Conservation (phyloP, 2,113 vertebrate species). For the Fregata magnificens region DNA sequence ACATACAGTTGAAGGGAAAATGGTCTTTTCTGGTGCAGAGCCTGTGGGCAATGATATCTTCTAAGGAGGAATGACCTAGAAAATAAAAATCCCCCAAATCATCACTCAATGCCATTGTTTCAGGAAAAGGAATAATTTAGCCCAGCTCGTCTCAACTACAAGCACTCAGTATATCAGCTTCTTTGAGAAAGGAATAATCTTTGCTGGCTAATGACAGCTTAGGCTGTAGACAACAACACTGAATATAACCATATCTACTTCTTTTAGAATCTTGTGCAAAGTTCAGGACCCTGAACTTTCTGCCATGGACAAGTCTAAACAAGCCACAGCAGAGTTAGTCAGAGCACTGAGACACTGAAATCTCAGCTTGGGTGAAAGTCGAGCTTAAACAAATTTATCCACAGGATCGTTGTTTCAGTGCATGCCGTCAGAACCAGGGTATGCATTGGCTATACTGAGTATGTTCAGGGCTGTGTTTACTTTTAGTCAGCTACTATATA, state of each 20-base stretch:
- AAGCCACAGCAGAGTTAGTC: background rate
- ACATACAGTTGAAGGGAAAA: background rate
- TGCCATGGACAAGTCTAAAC: background rate
- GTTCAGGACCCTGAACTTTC: background rate
- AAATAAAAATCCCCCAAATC: background rate
- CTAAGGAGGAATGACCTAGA: background rate
- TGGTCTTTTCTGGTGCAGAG: rapidly evolving
- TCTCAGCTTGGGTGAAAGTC: background rate
- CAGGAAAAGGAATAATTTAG: background rate
- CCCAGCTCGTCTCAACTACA: background rate
- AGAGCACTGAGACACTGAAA: background rate
- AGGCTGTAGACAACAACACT: background rate
- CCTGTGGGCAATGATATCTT: background rate
- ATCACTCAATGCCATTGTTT: background rate
- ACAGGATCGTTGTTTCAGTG: rapidly evolving
- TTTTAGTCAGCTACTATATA: background rate
- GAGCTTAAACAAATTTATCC: background rate
- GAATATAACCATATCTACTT: background rate
- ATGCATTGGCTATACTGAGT: background rate
- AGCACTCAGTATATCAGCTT: background rate
- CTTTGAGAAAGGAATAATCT: background rate
- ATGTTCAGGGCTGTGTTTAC: background rate
- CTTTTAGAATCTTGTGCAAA: background rate
- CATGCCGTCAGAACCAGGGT: background rate
- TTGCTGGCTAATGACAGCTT: background rate